phyloP scores from a whole-genome alignment of 64 coral and sea anemone genomes.

The Trachythela sp. region DNA sequence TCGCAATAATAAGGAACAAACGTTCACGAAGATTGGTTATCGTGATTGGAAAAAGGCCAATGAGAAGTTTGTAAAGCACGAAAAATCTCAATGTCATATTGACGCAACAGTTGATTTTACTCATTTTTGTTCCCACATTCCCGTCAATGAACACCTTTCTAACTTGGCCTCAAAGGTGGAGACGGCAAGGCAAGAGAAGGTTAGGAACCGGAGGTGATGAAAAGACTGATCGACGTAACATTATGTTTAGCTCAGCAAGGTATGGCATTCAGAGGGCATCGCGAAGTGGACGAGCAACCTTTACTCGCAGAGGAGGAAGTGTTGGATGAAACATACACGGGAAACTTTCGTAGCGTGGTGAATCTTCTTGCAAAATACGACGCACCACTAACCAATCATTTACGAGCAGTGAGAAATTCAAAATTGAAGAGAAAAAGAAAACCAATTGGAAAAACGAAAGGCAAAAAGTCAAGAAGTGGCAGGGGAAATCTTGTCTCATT shows the following conservation, averaged over 20 bases:
- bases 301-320: not conserved
- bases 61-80: too few species aligned
- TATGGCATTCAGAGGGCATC: not conserved
- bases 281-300: not conserved
- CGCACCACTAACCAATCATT: not conserved
- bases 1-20: not conserved
- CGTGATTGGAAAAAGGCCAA: too few species aligned
- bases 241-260: not conserved
- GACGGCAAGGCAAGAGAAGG: not conserved
- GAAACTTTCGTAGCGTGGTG: not conserved
- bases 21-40: not conserved
- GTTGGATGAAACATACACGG: too few species aligned
- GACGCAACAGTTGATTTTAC: too few species aligned
- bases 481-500: too few species aligned
- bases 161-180: too few species aligned
- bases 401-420: not conserved
- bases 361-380: not conserved
- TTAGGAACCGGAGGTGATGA: not conserved
- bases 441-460: too few species aligned
- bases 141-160: too few species aligned
- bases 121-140: too few species aligned
- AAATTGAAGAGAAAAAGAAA: constrained; percentile 4
- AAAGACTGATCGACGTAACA: not conserved
- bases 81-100: too few species aligned
- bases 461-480: too few species aligned